These are phyloP conservation scores for Cylloceria caligata DNA, from an alignment of 2,888 invertebrate genomes.

Conservation along the genomic window DNA sequence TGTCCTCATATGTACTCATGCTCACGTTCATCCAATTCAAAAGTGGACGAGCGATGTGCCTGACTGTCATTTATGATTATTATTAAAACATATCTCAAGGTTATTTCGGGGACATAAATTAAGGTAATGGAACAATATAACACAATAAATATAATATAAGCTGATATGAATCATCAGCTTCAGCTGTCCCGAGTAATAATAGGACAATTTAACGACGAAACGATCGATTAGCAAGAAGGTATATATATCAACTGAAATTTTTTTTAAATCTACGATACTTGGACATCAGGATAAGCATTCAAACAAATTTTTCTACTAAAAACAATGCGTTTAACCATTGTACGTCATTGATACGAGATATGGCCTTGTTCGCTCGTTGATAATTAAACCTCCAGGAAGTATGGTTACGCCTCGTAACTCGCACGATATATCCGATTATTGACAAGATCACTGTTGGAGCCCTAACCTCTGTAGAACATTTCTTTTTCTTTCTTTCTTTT, in stretches of 20 bases:
- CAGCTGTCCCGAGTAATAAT: constrained; percentile 16
- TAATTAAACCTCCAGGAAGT: constrained; percentile 58
- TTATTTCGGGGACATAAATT: constrained; percentile 43
- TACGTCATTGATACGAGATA: background rate
- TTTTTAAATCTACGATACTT: too few relatives aligned
- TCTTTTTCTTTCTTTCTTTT: background rate
- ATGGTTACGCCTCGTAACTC: constrained; percentile 46
- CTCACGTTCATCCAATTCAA: constrained; percentile 7
- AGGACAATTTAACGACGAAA: background rate
- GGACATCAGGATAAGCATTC: too few relatives aligned
- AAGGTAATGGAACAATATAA: constrained; percentile 48
- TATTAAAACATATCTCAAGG: constrained; percentile 48
- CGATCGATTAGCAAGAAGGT: background rate
- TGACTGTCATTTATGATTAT: constrained; percentile 26
- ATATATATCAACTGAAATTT: too few relatives aligned
- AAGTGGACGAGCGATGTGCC: constrained; percentile 23
- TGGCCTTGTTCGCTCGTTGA: constrained; percentile 50
- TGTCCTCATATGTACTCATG: background rate
- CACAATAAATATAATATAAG: constrained; percentile 37
- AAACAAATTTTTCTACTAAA: constrained; percentile 1
- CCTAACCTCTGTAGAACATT: background rate
- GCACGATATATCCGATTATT: too few relatives aligned
- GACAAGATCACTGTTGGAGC: background rate
- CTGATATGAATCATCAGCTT: constrained; percentile 50
- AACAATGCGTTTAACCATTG: background rate